Percentiles rank a stretch among this genome's conserved stretches.
Conservation (phyloP, 2,888 invertebrate genomes). For the Bombyx huttoni region DNA sequence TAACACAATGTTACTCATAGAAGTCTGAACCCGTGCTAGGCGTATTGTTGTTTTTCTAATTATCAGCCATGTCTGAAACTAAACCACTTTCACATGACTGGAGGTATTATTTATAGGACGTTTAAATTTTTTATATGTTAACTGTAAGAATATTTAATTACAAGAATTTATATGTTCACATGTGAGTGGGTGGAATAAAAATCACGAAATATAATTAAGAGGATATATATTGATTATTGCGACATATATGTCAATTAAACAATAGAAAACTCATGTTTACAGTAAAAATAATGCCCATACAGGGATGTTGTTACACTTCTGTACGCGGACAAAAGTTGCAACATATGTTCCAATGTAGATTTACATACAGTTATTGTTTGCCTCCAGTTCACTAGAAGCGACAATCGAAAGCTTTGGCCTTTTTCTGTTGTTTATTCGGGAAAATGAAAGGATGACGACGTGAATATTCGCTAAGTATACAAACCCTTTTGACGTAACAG, state of each 20-base stretch:
- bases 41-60: too few species aligned
- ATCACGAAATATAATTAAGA: too few species aligned
- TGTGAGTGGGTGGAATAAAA: too few species aligned
- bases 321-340: constrained; percentile 40
- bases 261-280: not conserved
- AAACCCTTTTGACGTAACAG: not conserved
- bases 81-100: too few species aligned
- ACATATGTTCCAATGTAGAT: constrained; percentile 43
- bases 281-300: constrained; percentile 30
- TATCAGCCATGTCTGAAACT: too few species aligned
- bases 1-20: too few species aligned
- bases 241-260: not conserved
- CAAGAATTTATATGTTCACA: too few species aligned
- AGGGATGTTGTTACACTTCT: constrained; percentile 21
- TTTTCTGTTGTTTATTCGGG: constrained; percentile 16
- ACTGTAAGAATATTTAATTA: too few species aligned
- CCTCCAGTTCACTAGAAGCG: constrained; percentile 41
- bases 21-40: too few species aligned
- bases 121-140: too few species aligned
- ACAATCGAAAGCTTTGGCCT: constrained; percentile 33
- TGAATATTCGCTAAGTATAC: constrained; percentile 1
- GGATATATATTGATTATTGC: too few species aligned
- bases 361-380: constrained; percentile 39
- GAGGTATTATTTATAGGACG: too few species aligned
- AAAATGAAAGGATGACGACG: not conserved